A percentile compares a stretch with the other conserved stretches of the same genome.
Conservation (phyloP, 2,888 invertebrate species). For the Isotomurus palustris region DNA sequence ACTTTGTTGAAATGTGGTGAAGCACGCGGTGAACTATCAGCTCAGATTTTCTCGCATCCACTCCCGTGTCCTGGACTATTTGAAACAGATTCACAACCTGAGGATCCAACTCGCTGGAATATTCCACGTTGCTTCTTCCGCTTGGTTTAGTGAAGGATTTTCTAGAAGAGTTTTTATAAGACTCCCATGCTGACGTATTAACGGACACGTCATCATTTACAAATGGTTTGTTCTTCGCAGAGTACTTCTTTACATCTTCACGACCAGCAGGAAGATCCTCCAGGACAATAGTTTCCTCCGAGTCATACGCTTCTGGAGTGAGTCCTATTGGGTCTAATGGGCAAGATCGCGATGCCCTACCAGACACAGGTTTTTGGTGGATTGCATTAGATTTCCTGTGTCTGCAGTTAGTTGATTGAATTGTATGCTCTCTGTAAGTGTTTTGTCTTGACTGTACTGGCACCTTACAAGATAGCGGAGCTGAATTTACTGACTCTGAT, state of each 20-base stretch:
- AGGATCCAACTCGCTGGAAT: no score
- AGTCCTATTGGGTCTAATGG: not conserved
- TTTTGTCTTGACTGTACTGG: not conserved
- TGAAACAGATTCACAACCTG: conserved; percentile 3
- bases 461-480: no score
- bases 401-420: no score
- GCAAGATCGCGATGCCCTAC: not conserved
- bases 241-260: not conserved
- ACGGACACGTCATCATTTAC: no score
- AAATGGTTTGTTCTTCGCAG: not conserved
- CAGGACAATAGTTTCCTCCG: no score
- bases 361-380: no score
- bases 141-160: not conserved
- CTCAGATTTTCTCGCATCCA: conserved; percentile 14
- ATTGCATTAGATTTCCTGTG: no score
- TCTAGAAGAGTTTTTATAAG: no score
- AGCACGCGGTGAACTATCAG: conserved; percentile 13
- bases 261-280: not conserved
- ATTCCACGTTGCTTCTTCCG: not conserved
- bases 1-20: conserved; percentile 14
- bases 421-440: not conserved
- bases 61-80: conserved; percentile 16
- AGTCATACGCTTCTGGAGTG: no score
- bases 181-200: no score
- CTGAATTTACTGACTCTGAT: no score